A percentile compares a stretch with the other conserved stretches of the same genome.
Evolutionary conservation across 2,797 vertebrate species (phyloP).

Genomic region (Acrocephalus scirpaceus): DNA sequence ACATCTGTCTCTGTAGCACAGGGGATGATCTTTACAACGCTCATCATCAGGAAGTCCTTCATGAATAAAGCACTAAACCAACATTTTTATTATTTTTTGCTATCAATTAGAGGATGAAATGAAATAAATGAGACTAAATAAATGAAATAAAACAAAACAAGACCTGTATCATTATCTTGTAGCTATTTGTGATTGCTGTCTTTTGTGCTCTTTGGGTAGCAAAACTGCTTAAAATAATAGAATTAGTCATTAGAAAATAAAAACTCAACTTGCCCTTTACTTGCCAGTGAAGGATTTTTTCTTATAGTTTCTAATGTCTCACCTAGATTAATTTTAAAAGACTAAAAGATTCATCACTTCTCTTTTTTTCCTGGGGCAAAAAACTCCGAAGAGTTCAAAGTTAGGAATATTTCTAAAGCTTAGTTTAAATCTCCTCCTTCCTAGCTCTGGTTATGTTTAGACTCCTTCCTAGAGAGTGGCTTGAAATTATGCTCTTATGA

Average conservation of each 20-base stretch:
- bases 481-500: background rate
- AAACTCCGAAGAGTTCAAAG: background rate
- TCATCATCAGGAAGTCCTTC: background rate
- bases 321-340: background rate
- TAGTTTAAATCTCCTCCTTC: background rate
- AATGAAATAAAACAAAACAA: background rate
- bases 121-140: background rate
- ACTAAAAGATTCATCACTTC: background rate
- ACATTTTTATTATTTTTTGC: background rate
- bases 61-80: slow-evolving; percentile 19
- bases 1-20: slow-evolving; percentile 32
- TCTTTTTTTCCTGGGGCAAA: background rate
- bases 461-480: background rate
- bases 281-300: slow-evolving; percentile 21
- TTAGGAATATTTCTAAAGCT: background rate
- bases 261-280: slow-evolving; percentile 3
- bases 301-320: slow-evolving; percentile 24
- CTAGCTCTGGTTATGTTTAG: background rate
- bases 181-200: background rate
- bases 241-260: slow-evolving; percentile 22
- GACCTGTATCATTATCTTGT: background rate
- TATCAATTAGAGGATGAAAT: background rate
- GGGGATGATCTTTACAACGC: slow-evolving; percentile 8
- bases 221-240: slow-evolving; percentile 33
- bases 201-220: background rate